Evolutionary conservation across 2,113 vertebrate species (phyloP).

Genomic region (Ancistrus triradiatus): DNA sequence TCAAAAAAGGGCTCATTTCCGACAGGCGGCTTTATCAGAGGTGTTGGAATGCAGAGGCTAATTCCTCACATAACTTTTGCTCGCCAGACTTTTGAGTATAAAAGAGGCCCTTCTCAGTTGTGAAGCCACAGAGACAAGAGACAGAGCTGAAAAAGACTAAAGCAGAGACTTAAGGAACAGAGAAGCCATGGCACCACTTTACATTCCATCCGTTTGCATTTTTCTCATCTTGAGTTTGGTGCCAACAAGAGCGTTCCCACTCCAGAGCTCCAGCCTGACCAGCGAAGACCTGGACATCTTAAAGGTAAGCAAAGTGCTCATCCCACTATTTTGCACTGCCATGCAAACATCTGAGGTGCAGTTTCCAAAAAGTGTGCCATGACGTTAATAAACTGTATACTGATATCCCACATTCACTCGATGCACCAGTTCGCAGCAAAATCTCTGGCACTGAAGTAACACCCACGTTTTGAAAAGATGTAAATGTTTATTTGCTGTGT

Average conservation of each 20-base stretch:
- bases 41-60: slow-evolving; percentile 67
- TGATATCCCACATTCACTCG: too few species aligned
- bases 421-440: too few species aligned
- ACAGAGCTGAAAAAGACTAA: slow-evolving; percentile 24
- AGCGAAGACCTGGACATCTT: slow-evolving; percentile 65
- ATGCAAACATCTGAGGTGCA: too few species aligned
- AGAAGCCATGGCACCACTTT: slow-evolving; percentile 23
- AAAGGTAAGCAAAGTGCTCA: too few species aligned
- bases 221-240: slow-evolving; percentile 63
- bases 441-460: too few species aligned
- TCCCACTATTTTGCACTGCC: too few species aligned
- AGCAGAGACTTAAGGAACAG: slow-evolving; percentile 3
- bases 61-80: slow-evolving; percentile 63
- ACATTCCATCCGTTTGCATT: slow-evolving; percentile 45
- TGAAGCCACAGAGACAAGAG: slow-evolving; percentile 43
- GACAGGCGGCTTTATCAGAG: slow-evolving; percentile 68
- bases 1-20: slow-evolving; percentile 73
- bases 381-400: too few species aligned
- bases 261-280: slow-evolving; percentile 55
- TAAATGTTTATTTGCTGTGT: not conserved
- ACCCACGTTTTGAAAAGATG: too few species aligned
- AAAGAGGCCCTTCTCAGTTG: slow-evolving; percentile 52
- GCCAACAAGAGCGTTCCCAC: slow-evolving; percentile 56
- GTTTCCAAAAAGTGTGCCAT: too few species aligned
- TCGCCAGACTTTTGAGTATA: slow-evolving; percentile 58